Evolutionary conservation across 2,113 vertebrate genomes (phyloP).

Genomic region (Chrysochloris asiatica): DNA sequence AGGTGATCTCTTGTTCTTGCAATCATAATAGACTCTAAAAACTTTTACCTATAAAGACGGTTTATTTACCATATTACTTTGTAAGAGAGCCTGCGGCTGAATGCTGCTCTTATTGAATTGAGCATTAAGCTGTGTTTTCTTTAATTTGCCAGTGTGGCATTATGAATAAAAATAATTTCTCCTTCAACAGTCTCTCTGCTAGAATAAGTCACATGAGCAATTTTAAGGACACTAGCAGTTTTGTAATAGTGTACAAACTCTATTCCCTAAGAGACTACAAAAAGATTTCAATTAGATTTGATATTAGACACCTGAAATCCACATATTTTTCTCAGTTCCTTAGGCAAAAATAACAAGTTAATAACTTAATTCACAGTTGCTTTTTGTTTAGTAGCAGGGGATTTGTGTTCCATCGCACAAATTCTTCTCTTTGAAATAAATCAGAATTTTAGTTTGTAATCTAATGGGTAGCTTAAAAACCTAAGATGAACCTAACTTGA

Average conservation of each 20-base stretch:
- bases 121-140: slow-evolving; percentile 76
- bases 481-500: slow-evolving; percentile 59
- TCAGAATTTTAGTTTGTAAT: slow-evolving; percentile 77
- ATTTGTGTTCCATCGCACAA: slow-evolving; percentile 62
- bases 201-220: slow-evolving; percentile 79
- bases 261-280: slow-evolving; percentile 78
- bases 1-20: slow-evolving; percentile 13
- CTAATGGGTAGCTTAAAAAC: slow-evolving; percentile 51
- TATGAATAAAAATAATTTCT: slow-evolving; percentile 80
- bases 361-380: slow-evolving; percentile 82
- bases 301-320: slow-evolving; percentile 85
- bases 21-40: slow-evolving; percentile 64
- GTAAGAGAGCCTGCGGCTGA: slow-evolving; percentile 73
- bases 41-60: slow-evolving; percentile 55
- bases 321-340: slow-evolving; percentile 82
- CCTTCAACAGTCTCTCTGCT: slow-evolving; percentile 64
- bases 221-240: slow-evolving; percentile 81
- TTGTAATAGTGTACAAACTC: slow-evolving; percentile 77
- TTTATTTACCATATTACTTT: slow-evolving; percentile 77
- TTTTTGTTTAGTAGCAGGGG: slow-evolving; percentile 71
- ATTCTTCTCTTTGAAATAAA: slow-evolving; percentile 79
- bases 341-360: slow-evolving; percentile 85
- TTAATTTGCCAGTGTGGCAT: slow-evolving; percentile 74
- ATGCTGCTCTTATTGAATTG: slow-evolving; percentile 76
- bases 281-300: slow-evolving; percentile 85